A percentile compares a stretch with the other conserved stretches of the same genome.
Conservation (phyloP, 2,113 vertebrate genomes). For the Marcusenius ussheri region DNA sequence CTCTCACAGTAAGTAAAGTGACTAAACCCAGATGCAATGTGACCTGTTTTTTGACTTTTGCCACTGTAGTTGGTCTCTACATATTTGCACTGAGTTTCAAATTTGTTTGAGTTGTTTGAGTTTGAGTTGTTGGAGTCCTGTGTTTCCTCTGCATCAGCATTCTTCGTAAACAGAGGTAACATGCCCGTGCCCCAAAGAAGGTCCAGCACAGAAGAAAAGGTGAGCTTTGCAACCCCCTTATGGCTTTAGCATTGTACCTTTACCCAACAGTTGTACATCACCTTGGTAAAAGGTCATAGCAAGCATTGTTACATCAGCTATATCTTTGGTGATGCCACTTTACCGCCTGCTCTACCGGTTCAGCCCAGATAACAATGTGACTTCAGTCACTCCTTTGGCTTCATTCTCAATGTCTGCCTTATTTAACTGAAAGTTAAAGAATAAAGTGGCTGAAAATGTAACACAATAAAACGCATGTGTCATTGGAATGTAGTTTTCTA, state of each 20-base stretch:
- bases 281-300: background rate
- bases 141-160: background rate
- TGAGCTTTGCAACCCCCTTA: conserved; percentile 18
- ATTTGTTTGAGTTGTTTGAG: background rate
- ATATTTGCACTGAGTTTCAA: background rate
- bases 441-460: background rate
- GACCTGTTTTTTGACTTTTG: background rate
- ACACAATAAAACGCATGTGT: background rate
- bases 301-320: background rate
- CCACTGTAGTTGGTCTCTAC: background rate
- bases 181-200: conserved; percentile 30
- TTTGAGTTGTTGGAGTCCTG: background rate
- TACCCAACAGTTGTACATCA: background rate
- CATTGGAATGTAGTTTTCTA: background rate
- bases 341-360: background rate
- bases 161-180: conserved; percentile 10
- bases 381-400: background rate
- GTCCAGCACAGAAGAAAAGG: conserved; percentile 42
- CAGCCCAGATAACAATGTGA: background rate
- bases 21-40: background rate
- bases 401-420: background rate
- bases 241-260: background rate
- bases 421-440: background rate
- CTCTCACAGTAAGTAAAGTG: background rate
- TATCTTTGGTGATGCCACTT: background rate